Evolutionary conservation across 92 coral and sea anemone genomes (phyloP).

Genomic region (Heliopora coerulea): DNA sequence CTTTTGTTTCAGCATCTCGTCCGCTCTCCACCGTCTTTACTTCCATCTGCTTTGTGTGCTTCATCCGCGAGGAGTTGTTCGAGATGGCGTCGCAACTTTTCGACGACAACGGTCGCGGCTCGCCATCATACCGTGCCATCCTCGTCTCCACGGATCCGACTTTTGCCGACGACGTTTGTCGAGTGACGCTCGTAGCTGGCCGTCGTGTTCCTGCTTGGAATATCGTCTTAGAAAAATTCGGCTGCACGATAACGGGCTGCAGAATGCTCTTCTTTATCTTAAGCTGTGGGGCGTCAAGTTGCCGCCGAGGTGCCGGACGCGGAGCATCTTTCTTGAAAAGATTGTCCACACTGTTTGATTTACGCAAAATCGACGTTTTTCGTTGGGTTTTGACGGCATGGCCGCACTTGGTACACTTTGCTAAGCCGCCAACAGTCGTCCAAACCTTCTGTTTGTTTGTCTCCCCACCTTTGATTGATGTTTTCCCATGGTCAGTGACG

Average conservation of each 20-base stretch:
- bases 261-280: conserved; percentile 62
- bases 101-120: conserved; percentile 27
- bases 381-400: conserved; percentile 35
- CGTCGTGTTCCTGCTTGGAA: conserved; percentile 20
- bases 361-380: conserved; percentile 62
- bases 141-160: conserved; percentile 15
- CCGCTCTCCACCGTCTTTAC: neutral
- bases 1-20: neutral
- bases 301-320: conserved; percentile 44
- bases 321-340: conserved; percentile 69
- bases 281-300: conserved; percentile 34
- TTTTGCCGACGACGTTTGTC: conserved; percentile 28
- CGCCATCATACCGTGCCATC: neutral
- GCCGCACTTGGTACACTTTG: conserved; percentile 87
- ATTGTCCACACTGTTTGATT: conserved; percentile 87
- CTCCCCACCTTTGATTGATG: conserved; percentile 14
- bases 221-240: conserved; percentile 14
- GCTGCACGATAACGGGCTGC: conserved; percentile 69
- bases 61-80: neutral
- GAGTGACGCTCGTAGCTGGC: conserved; percentile 41
- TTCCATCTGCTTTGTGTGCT: conserved; percentile 14
- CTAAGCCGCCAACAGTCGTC: conserved; percentile 17
- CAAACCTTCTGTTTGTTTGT: conserved; percentile 29
- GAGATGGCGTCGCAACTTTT: conserved; percentile 12
- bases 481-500: conserved; percentile 20